Evolutionary conservation across 2,888 invertebrate genomes (phyloP).

Genomic region (Cactoblastis cactorum): DNA sequence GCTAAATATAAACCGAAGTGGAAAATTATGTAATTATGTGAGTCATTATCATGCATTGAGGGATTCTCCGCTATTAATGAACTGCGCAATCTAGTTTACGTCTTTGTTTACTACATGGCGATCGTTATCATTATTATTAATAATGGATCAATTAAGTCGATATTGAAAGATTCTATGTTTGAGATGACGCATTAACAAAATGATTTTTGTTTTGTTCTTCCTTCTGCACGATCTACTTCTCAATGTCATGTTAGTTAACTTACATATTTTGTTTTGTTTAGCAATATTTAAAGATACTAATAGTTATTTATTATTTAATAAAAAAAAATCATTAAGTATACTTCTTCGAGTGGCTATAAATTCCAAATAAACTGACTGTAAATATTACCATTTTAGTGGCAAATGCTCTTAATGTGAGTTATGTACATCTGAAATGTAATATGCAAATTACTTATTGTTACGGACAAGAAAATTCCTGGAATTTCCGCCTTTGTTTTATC

Average conservation of each 20-base stretch:
- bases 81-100: conserved; percentile 17
- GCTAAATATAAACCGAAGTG: not conserved
- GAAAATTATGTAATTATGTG: conserved; percentile 1
- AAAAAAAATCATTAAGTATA: no score
- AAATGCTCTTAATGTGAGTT: not conserved
- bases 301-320: no score
- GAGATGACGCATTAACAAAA: not conserved
- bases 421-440: not conserved
- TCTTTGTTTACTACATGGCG: conserved; percentile 19
- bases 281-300: no score
- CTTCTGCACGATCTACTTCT: not conserved
- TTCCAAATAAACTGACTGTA: no score
- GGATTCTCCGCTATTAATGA: conserved; percentile 21
- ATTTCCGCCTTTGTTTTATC: conserved; percentile 13
- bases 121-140: not conserved
- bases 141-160: not conserved
- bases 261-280: no score
- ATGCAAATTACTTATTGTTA: not conserved
- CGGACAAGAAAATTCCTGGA: conserved; percentile 1
- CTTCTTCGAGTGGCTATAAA: no score
- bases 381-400: no score
- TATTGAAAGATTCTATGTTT: not conserved
- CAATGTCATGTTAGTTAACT: not conserved
- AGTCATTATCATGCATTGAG: conserved; percentile 11
- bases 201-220: not conserved